Evolutionary conservation across 2,797 vertebrate species (phyloP), one percentile per base, ranked within the genome.

Genomic region (Tolypeutes matacus): DNA sequence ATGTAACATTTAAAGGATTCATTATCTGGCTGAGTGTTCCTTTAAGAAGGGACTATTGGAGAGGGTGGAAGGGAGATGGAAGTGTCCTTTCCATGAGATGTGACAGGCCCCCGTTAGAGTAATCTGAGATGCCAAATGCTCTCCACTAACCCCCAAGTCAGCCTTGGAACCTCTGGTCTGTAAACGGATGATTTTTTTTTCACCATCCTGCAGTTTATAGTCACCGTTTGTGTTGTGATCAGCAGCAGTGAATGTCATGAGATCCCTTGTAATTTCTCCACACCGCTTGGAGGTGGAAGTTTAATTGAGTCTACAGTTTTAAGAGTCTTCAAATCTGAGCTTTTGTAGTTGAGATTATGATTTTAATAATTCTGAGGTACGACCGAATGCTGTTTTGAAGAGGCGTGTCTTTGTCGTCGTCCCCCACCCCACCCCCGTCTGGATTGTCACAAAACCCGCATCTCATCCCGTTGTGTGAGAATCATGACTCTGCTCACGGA

Each of bases 1-100:
- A 99, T 99, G 99, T 99, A 99, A 99, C 98, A 98, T 99, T 99
- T 99, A 99, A 99, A 99, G 99, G 98, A 98, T 99, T 99, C 99
- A 99, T 99, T 99, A 99, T 99, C 98, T 98, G 98, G 98, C 98
- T 98, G 99, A 99, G 98, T 99, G 98, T 98, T 98, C 98, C 99
- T 99, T 98, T 99, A 99, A 99, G 98, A 98, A 99, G 98, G 98
- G 98, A 97, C 98, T 98, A 98, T 99, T 99, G 99, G 98, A 98
- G 98, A 98, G 97, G 98, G 95, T 98, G 96, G 96, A 97, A 58
- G 89, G 94, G 96, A 95, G 93, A 90, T 83, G 51, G 14, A 49
- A 97, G 93, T 96, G 96, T 98, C 98, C 96, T 98, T 96, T 97
- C 96, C 1, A 0, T 87, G 87, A 97, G 97, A 77, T 9, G 0